Conservation (phyloP, 2,888 invertebrate genomes). For the Calliphora vomitoria region DNA sequence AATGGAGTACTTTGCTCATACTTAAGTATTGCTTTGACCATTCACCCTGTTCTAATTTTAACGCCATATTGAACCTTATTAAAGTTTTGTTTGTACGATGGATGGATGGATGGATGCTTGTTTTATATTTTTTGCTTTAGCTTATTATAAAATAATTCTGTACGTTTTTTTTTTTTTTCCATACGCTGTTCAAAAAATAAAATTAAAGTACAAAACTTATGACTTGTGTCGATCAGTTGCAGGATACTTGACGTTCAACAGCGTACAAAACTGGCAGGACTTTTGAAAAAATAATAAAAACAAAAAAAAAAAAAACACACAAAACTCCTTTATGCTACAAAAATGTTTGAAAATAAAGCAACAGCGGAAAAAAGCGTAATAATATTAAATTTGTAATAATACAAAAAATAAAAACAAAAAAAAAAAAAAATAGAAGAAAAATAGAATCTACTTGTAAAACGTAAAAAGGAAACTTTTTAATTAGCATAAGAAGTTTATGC, state of each 20-base stretch:
- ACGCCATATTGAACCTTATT: constrained; percentile 76
- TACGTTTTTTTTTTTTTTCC: constrained; percentile 41
- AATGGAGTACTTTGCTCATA: constrained; percentile 62
- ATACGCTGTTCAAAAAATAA: constrained; percentile 55
- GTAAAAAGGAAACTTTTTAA: constrained; percentile 75
- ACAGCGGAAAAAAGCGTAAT: constrained; percentile 63
- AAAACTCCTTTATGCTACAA: constrained; percentile 61
- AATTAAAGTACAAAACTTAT: constrained; percentile 72
- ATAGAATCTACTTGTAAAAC: constrained; percentile 27
- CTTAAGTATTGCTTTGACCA: constrained; percentile 70
- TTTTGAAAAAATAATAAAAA: constrained; percentile 44
- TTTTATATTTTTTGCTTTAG: constrained; percentile 51
- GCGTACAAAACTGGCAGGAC: constrained; percentile 65
- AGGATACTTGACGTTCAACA: constrained; percentile 69
- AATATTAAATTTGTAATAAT: constrained; percentile 70
- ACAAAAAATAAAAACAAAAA: constrained; percentile 45
- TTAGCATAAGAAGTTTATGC: constrained; percentile 75
- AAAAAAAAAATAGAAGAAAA: constrained; percentile 4
- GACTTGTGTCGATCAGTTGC: constrained; percentile 75
- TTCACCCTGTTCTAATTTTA: constrained; percentile 74
- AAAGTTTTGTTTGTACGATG: constrained; percentile 71
- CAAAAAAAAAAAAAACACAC: constrained; percentile 22
- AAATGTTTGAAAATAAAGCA: constrained; percentile 69
- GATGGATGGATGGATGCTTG: constrained; percentile 31
- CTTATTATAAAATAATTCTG: constrained; percentile 67